A percentile compares a stretch with the other conserved stretches of the same genome.
Evolutionary conservation across 2,797 vertebrate species (phyloP).

Genomic region (Cyclopterus lumpus): DNA sequence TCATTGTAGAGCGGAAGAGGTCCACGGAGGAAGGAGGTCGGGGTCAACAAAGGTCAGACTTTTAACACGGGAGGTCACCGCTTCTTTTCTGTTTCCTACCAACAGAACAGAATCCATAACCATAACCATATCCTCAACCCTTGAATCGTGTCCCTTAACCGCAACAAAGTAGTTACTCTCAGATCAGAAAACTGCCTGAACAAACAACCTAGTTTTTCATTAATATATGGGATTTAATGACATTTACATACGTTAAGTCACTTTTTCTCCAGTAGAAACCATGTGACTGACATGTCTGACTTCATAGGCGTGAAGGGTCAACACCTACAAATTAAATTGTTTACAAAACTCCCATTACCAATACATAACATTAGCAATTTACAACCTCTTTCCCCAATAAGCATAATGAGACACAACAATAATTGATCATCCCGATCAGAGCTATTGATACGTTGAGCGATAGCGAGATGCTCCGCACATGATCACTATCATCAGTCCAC

Average conservation of each 20-base stretch:
- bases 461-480: background rate
- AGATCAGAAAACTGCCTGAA: too few relatives aligned
- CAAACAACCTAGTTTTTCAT: background rate
- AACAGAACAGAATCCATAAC: background rate
- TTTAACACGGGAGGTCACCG: background rate
- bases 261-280: background rate
- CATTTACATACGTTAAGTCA: background rate
- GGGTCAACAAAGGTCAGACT: background rate
- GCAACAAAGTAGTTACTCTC: background rate
- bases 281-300: background rate
- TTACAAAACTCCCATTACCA: background rate
- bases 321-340: background rate
- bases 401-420: background rate
- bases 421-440: background rate
- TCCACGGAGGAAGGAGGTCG: background rate
- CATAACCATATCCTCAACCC: background rate
- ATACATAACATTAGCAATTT: background rate
- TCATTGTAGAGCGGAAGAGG: background rate
- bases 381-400: background rate
- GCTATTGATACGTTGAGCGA: slow-evolving; percentile 1
- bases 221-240: background rate
- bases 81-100: background rate
- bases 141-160: background rate
- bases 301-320: background rate
- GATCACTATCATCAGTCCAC: background rate